Evolutionary conservation across 1,140 invertebrate species (phyloP).

Genomic region (Drosophila bocki): DNA sequence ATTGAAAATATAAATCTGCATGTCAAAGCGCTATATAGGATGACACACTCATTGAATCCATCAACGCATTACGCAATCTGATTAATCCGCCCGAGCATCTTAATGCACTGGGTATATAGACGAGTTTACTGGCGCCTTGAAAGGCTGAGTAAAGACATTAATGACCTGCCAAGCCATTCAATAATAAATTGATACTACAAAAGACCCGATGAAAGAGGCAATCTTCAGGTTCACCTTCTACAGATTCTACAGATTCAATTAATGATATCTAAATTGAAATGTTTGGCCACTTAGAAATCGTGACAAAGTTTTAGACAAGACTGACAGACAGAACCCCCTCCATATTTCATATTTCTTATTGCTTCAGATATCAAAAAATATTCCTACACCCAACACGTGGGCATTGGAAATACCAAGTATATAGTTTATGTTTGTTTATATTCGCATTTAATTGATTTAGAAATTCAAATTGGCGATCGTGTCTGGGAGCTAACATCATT

Average conservation of each 20-base stretch:
- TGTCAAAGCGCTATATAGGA: not conserved
- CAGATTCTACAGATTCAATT: conserved; percentile 3
- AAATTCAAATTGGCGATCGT: conserved; percentile 41
- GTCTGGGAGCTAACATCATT: conserved; percentile 36
- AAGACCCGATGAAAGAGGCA: conserved; percentile 7
- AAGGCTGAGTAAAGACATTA: conserved; percentile 10
- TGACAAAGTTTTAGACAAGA: not conserved
- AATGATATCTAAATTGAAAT: conserved; percentile 1
- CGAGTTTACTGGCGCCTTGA: conserved; percentile 6
- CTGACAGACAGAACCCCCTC: not conserved
- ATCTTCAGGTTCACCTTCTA: conserved; percentile 21
- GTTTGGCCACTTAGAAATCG: conserved; percentile 3
- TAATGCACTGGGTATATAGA: conserved; percentile 17
- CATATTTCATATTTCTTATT: conserved; percentile 25
- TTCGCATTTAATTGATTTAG: conserved; percentile 31
- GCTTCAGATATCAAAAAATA: conserved; percentile 6
- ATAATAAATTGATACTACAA: conserved; percentile 8
- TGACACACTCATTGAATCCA: conserved; percentile 8
- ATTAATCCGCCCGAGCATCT: conserved; percentile 26
- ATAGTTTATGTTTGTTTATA: conserved; percentile 38
- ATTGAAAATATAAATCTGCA: conserved; percentile 21
- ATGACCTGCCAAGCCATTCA: conserved; percentile 24
- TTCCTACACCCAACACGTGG: conserved; percentile 14
- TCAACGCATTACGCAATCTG: conserved; percentile 23
- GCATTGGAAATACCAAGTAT: not conserved